A percentile compares a stretch with the other conserved stretches of the same genome.
These are phyloP conservation scores for Tetramorium simillimum DNA, from an alignment of 1,140 invertebrate species.

Conservation along the genomic window DNA sequence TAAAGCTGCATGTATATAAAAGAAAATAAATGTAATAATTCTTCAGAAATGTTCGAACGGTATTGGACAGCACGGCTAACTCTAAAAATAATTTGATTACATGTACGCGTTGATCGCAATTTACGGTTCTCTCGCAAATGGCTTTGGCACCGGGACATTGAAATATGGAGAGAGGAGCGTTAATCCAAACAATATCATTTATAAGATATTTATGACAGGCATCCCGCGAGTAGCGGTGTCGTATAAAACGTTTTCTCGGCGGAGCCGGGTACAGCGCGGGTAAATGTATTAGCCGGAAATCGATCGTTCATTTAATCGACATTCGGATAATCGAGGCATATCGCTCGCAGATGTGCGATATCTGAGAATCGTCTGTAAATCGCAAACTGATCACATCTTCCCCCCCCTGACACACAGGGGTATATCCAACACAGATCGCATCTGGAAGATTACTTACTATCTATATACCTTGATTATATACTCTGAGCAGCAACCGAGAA, in stretches of 20 bases:
- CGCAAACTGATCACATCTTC: constrained; percentile 22
- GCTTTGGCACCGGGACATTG: not conserved
- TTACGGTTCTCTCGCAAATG: constrained; percentile 20
- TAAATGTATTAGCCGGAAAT: constrained; percentile 34
- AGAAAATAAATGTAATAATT: not conserved
- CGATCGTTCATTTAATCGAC: constrained; percentile 44
- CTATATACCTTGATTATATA: constrained; percentile 19
- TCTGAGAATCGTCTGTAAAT: constrained; percentile 9
- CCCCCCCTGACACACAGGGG: not conserved
- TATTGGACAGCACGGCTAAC: not conserved
- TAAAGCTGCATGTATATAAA: not conserved
- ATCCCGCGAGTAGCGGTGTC: not conserved
- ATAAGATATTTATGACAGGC: constrained; percentile 44
- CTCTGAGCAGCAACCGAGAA: constrained; percentile 21
- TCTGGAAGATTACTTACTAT: constrained; percentile 36
- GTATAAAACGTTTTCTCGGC: constrained; percentile 13
- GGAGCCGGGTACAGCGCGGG: not conserved
- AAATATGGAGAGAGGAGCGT: constrained; percentile 27
- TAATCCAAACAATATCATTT: constrained; percentile 39
- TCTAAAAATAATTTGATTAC: constrained; percentile 39
- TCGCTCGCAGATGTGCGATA: constrained; percentile 11
- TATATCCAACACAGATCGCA: constrained; percentile 5
- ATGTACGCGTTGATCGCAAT: constrained; percentile 15
- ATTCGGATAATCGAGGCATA: constrained; percentile 20
- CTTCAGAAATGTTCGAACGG: not conserved